Base-by-base conservation (phyloP, 2,888 invertebrate species). In the Scaptomyza caliginosa region DNA sequence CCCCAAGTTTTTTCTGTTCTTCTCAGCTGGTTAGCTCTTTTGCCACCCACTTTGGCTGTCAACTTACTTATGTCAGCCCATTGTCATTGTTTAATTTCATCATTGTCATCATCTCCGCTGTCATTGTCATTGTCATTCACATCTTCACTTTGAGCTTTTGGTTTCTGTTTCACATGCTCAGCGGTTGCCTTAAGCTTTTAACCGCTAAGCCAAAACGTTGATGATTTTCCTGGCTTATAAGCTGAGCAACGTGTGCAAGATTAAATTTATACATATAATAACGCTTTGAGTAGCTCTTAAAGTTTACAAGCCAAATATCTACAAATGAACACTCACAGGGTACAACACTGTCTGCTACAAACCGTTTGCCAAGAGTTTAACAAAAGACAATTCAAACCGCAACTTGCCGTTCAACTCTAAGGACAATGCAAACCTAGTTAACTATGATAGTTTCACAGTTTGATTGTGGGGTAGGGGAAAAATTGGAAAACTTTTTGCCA, bases 401-500 rank as follows among this genome's bases (percentile, higher is more conserved):
- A 21, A 36, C 4, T 34, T 43, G 39, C 10, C 30, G 7, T 8
- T 49, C n/a, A 59, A 56, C 26, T 52, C 50, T 51, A 52, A 24
- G 23, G 46, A 57, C 45, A 67, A 50, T 67, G 39, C 19, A 39
- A 34, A 43, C 40, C 34, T 38, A 38, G 50, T 38, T 43, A 51
- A 48, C 42, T 52, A 6, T 38, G 40, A 51, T 51, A 74, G 71
- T 63, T 71, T 62, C 21, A 3, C 23, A 56, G 26, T 28, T 71
- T 64, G 50, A 3, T 28, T 60, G 51, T 48, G 17, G 40, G 34
- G 24, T 42, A 38, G 17, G 40, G 34, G 24, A 42, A 38, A 66
- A 74, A 71, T 71, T 62, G 55, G 59, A 74, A 75, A 74, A 75
- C 58, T 74, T 71, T 8, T 76, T 38, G 32, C 13, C 19, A 21